A percentile compares a stretch with the other conserved stretches of the same genome.
These are phyloP conservation scores for Drosophila kokeensis DNA, from an alignment of 2,888 invertebrate genomes.

Conservation along the genomic window DNA sequence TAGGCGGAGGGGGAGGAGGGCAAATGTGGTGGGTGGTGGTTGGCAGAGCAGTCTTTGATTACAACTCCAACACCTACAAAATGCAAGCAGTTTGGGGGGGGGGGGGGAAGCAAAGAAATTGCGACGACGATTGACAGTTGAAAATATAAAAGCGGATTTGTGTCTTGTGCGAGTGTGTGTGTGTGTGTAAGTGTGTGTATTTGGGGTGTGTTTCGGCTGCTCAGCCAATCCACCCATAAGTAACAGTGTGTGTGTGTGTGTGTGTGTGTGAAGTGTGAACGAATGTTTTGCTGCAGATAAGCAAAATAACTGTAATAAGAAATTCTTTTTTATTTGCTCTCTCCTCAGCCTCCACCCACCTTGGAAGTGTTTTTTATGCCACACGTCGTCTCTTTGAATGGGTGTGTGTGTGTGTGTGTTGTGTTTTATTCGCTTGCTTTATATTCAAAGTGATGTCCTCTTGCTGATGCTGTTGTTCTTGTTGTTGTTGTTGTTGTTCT, in stretches of 20 bases:
- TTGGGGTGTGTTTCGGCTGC: constrained; percentile 14
- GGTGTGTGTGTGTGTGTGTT: constrained; percentile 20
- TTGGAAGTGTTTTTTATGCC: constrained; percentile 74
- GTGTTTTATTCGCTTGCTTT: constrained; percentile 79
- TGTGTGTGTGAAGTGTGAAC: constrained; percentile 69
- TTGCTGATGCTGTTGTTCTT: constrained; percentile 33
- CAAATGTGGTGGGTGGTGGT: not conserved
- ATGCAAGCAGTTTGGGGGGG: constrained; percentile 10
- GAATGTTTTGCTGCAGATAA: constrained; percentile 81
- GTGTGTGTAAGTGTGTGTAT: not conserved
- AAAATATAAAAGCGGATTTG: constrained; percentile 83
- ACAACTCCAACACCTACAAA: constrained; percentile 77
- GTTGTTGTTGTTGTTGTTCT: constrained; percentile 32
- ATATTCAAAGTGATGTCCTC: constrained; percentile 81
- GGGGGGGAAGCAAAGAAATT: constrained; percentile 44
- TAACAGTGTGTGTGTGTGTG: constrained; percentile 12
- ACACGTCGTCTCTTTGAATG: constrained; percentile 54
- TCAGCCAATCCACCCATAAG: constrained; percentile 23
- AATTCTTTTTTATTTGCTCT: constrained; percentile 77
- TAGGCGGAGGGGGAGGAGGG: constrained; percentile 5
- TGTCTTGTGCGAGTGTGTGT: constrained; percentile 51
- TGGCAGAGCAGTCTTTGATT: constrained; percentile 65
- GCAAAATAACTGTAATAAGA: constrained; percentile 80
- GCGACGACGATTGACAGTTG: constrained; percentile 81
- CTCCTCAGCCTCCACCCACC: not conserved